Conservation (phyloP, 2,888 invertebrate species). For the Dolichomitus sp. region DNA sequence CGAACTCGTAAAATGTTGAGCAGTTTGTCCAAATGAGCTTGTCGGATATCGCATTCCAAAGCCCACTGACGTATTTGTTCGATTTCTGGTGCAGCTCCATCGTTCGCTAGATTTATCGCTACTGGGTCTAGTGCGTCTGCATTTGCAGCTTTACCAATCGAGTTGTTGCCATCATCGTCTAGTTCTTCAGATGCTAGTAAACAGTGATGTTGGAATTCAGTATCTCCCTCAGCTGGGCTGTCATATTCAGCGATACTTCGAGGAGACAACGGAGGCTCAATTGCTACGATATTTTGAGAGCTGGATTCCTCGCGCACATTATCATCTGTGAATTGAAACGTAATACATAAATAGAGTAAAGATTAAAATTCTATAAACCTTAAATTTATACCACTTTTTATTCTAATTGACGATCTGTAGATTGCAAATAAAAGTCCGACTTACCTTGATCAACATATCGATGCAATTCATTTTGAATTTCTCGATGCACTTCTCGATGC, state of each 20-base stretch:
- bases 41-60: constrained; percentile 27
- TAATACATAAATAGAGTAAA: no score
- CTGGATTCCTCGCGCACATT: no score
- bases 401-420: no score
- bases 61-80: constrained; percentile 21
- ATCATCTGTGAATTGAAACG: no score
- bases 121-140: background rate
- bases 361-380: no score
- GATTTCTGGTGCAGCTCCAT: constrained; percentile 4
- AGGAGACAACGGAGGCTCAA: background rate
- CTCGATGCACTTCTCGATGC: no score
- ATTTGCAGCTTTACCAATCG: background rate
- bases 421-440: no score
- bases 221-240: background rate
- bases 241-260: constrained; percentile 7
- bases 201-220: background rate
- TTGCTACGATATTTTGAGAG: background rate
- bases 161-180: background rate
- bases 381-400: no score
- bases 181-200: background rate
- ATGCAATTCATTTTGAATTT: no score
- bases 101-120: background rate
- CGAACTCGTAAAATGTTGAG: constrained; percentile 9
- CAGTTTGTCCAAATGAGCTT: constrained; percentile 32
- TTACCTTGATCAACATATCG: no score